Base-by-base conservation (phyloP, 1,140 invertebrate species). In the Portunus trituberculatus region DNA sequence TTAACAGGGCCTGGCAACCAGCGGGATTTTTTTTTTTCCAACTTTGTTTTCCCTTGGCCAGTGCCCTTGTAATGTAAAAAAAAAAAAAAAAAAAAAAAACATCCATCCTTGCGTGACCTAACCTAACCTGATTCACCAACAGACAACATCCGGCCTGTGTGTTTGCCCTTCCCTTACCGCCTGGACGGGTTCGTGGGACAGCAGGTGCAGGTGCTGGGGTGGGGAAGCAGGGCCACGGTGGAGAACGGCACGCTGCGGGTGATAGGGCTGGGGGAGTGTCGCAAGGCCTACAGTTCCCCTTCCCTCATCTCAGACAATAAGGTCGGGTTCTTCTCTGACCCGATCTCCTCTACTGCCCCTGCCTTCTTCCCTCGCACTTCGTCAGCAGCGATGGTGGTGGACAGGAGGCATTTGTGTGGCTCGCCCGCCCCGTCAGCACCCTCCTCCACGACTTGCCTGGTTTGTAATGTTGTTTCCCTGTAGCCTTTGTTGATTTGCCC, bases 101-200 rank as follows among this genome's bases (percentile, higher is more conserved):
- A n/a, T n/a, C n/a, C n/a, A n/a, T n/a, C 39, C 39, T 39, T 2
- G 6, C 39, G 20, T 90, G 4, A 45, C 45, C 20, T 90, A 29
- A 48, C 59, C 45, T 59, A 12, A 12, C 29, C 67, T 91, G 28
- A 7, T 4, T 84, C 2, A 12, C 84, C 84, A 1, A 76, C 90
- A 91, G 90, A 91, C 8, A 29, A 6, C 52, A 76, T 91, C 90
- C 28, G 67, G 52, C 90, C 90, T 4, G 90, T 82, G 4, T 91
- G 90, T 76, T 52, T 91, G 28, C 90, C 90, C 59, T 91, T 91
- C 28, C 59, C 48, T n/a, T 91, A 76, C 29, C 10, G 67, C 29
- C 67, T 25, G 6, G 90, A 91, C 67, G 90, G 90, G 4, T 91
- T 91, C 90, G 48, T 48, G 4, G 59, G 39, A 4, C 90, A 91